These are phyloP conservation scores for Scophthalmus maximus DNA, from an alignment of 2,113 vertebrate species.

Conservation along the genomic window DNA sequence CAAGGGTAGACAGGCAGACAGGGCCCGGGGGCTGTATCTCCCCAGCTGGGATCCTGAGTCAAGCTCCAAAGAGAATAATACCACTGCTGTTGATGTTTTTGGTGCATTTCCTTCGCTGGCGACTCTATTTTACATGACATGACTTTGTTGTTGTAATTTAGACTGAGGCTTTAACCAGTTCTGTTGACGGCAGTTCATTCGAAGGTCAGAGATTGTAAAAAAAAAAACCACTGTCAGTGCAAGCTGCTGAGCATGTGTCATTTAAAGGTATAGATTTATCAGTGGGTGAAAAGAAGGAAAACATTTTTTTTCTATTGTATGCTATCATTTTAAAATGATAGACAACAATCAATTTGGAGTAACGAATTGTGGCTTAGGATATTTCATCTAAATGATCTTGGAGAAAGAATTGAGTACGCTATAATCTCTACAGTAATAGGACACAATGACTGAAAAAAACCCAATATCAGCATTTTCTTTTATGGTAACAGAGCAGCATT, in stretches of 20 bases:
- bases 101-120: slow-evolving; percentile 59
- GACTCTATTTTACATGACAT: slow-evolving; percentile 58
- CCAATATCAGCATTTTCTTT: slow-evolving; percentile 30
- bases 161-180: slow-evolving; percentile 21
- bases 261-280: slow-evolving; percentile 9
- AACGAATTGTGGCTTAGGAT: slow-evolving; percentile 30
- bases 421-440: slow-evolving; percentile 10
- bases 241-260: slow-evolving; percentile 8
- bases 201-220: slow-evolving; percentile 55
- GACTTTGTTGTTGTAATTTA: slow-evolving; percentile 56
- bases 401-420: background rate
- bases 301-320: background rate
- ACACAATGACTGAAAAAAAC: slow-evolving; percentile 27
- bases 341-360: slow-evolving; percentile 20
- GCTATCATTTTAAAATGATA: slow-evolving; percentile 5
- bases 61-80: slow-evolving; percentile 69
- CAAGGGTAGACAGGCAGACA: slow-evolving; percentile 68
- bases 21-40: slow-evolving; percentile 66
- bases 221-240: slow-evolving; percentile 47
- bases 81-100: slow-evolving; percentile 58
- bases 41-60: slow-evolving; percentile 70
- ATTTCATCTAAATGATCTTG: slow-evolving; percentile 8
- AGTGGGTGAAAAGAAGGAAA: background rate
- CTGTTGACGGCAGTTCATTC: slow-evolving; percentile 41
- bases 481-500: slow-evolving; percentile 54